Conservation (phyloP, 2,797 vertebrate genomes). For the Morelia viridis region DNA sequence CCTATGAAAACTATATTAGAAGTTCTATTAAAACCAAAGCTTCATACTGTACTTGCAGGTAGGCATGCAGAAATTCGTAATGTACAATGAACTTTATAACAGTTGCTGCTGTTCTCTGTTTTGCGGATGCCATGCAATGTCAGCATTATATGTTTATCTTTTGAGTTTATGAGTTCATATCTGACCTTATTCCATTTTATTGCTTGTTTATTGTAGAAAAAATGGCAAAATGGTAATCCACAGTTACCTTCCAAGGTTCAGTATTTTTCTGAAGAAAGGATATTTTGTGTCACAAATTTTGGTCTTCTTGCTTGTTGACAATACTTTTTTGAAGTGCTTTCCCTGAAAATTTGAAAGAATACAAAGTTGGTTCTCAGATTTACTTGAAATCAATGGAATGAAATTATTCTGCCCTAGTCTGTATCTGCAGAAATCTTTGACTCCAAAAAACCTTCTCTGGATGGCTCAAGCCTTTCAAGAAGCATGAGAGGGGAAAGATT, state of each 20-base stretch:
- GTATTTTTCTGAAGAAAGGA: neutral
- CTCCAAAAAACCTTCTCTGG: neutral
- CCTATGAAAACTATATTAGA: neutral
- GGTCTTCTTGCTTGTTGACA: neutral
- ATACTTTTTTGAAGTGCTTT: slow-evolving; percentile 2
- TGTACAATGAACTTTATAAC: neutral
- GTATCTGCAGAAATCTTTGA: neutral
- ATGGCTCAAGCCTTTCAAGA: neutral
- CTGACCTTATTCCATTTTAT: neutral
- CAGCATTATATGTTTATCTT: neutral
- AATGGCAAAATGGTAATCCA: neutral
- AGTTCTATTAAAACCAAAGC: neutral
- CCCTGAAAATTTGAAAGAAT: slow-evolving; percentile 23
- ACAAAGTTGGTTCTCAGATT: neutral
- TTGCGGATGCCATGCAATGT: neutral
- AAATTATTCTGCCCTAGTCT: neutral
- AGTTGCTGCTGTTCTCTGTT: accelerated
- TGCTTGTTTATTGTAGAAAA: neutral
- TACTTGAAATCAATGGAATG: neutral
- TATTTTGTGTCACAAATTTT: neutral
- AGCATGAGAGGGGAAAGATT: neutral
- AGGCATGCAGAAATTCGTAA: neutral
- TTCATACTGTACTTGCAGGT: neutral
- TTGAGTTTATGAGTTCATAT: neutral
- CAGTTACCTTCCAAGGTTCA: neutral